A percentile compares a stretch with the other conserved stretches of the same genome.
These are phyloP conservation scores for Eriocheir sinensis DNA, from an alignment of 1,140 invertebrate species.

Conservation along the genomic window DNA sequence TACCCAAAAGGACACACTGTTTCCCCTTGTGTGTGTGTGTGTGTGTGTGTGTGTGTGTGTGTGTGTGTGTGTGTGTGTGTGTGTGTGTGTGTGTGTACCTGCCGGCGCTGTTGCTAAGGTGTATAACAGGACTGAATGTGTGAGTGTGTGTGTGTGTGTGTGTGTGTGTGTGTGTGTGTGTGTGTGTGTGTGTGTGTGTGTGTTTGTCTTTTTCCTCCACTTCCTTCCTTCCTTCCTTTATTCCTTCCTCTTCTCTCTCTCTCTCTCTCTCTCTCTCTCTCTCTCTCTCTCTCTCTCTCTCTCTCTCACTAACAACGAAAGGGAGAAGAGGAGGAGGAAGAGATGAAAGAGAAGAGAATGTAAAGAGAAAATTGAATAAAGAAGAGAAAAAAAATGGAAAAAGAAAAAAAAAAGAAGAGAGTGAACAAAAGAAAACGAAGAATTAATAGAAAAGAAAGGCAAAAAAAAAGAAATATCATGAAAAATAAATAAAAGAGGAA, in stretches of 20 bases:
- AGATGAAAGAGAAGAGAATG: not conserved
- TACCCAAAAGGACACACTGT: not conserved
- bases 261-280: not conserved
- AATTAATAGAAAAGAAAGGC: not conserved
- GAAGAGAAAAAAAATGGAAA: not conserved
- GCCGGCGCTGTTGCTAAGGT: not conserved
- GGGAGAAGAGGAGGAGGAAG: not conserved
- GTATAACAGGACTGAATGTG: not conserved
- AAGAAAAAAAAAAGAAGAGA: not conserved
- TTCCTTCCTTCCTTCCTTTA: not conserved
- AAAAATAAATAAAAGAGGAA: not conserved
- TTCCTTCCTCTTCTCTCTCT: not conserved
- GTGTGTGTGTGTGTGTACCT: conserved; percentile 39
- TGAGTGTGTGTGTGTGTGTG: not conserved
- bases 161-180: not conserved
- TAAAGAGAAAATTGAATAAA: not conserved
- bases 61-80: conserved; percentile 47
- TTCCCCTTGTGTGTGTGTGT: conserved; percentile 11
- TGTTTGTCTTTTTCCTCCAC: not conserved
- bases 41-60: conserved; percentile 47
- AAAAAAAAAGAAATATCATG: not conserved
- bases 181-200: conserved; percentile 38
- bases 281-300: not conserved
- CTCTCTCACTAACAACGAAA: not conserved
- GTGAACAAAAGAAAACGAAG: not conserved